These are phyloP conservation scores for Myotis vivesi DNA, from an alignment of 2,797 vertebrate species.

Conservation along the genomic window DNA sequence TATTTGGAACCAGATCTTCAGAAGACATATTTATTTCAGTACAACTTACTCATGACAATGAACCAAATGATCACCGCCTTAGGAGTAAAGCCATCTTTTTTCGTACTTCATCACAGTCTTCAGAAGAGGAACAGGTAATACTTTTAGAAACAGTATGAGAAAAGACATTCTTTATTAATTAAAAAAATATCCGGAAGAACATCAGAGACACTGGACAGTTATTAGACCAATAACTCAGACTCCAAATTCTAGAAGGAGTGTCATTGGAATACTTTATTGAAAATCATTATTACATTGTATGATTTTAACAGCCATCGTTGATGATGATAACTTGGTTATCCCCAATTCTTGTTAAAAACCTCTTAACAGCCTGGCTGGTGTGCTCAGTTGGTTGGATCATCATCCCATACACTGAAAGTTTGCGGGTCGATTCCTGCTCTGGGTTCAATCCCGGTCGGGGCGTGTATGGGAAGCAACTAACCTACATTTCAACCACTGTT, in stretches of 20 bases:
- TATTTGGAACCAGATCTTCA: constrained; percentile 42
- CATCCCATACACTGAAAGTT: background rate
- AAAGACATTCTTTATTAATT: background rate
- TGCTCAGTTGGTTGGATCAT: background rate
- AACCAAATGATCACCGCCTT: constrained; percentile 37
- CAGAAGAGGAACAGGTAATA: constrained; percentile 75
- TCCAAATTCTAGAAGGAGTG: background rate
- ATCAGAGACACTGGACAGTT: background rate
- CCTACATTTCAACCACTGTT: background rate
- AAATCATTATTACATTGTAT: background rate
- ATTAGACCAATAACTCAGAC: background rate
- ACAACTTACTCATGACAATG: constrained; percentile 51
- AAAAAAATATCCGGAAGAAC: background rate
- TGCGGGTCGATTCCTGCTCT: background rate
- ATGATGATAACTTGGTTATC: background rate
- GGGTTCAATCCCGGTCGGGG: background rate
- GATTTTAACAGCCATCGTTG: background rate
- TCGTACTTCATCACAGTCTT: background rate
- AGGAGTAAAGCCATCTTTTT: constrained; percentile 47
- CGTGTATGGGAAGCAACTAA: background rate
- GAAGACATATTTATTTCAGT: constrained; percentile 34
- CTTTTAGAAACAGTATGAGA: background rate
- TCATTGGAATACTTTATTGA: background rate
- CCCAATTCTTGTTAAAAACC: background rate
- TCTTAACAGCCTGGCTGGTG: background rate